Base-by-base conservation (phyloP, 2,113 vertebrate genomes). In the Neodontobutis hainanensis region DNA sequence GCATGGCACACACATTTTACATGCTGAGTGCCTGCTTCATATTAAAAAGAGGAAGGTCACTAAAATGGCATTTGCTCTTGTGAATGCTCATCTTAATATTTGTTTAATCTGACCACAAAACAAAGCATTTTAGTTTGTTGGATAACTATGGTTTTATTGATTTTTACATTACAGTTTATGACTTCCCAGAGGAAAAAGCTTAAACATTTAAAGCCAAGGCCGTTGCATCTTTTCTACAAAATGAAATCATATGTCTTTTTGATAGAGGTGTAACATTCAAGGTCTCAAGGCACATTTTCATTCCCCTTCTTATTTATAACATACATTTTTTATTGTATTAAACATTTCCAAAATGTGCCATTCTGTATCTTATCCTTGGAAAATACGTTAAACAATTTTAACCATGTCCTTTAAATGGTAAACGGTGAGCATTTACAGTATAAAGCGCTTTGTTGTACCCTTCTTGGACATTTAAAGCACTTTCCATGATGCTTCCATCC, bases 111-210 rank as follows among this genome's bases (percentile, higher is more conserved):
- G 49, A 19, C 45, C 34, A 69, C 45, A 72, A 75, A 77, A 57
- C 35, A 34, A 53, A 60, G 60, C 60, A 46, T 56, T 8, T 12
- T 44, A 5, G 7, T 12, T 70, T 57, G 60, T 68, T 47, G 48
- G 15, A 70, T 62, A 70, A 56, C 11, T 52, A 69, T 58, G 60
- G 75, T 53, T 53, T 46, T 62, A 32, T 27, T 51, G 46, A 11
- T 75, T 27, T 35, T 68, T 51, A 36, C 27, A 61, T 72, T 76
- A 63, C 46, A 70, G 34, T 50, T 43, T 80, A 82, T 75, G 60
- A 78, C 49, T 65, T 59, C 61, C 69, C 58, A 45, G 27, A 55
- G 65, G 52, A 15, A 44, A 15, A 56, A 58, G 45, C 34, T 65
- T 43, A 1, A 62, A 51, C 45, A 57, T 46, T 49, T 16, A 10